phyloP scores from a whole-genome alignment of 92 coral and sea anemone species.

The Parazoanthus darwini region DNA sequence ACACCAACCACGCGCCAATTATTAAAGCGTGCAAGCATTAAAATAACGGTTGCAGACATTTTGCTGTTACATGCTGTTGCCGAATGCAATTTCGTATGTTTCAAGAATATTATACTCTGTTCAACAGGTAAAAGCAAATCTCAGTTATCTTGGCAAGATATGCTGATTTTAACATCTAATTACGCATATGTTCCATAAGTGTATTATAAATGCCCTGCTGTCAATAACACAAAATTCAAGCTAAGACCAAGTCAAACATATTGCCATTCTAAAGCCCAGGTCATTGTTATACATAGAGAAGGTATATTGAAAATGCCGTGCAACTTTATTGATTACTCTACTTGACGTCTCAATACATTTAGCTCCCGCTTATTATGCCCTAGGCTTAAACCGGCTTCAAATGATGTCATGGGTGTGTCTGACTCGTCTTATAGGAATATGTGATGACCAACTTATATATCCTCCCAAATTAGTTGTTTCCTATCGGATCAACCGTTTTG shows the following conservation, averaged over 20 bases:
- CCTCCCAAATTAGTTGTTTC: no score
- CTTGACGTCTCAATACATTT: no score
- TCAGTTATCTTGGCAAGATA: background rate
- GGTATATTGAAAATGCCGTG: background rate
- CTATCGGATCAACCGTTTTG: no score
- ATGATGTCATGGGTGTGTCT: no score
- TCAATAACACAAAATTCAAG: background rate
- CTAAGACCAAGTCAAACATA: background rate
- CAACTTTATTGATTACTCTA: background rate
- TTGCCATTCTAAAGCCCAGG: background rate
- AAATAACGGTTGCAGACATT: background rate
- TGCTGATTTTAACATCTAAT: background rate
- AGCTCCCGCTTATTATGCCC: no score
- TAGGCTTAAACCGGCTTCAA: no score
- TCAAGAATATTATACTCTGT: background rate
- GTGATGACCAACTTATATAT: no score
- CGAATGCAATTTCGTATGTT: background rate
- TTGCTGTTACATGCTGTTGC: background rate
- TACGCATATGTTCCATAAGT: no score
- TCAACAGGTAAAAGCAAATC: background rate
- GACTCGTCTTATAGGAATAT: no score
- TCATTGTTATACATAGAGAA: background rate
- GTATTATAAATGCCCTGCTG: background rate
- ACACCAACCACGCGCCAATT: background rate
- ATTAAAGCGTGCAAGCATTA: background rate